These are phyloP conservation scores for Cyrtorhinus lividipennis DNA, from an alignment of 1,140 invertebrate genomes.

Conservation along the genomic window DNA sequence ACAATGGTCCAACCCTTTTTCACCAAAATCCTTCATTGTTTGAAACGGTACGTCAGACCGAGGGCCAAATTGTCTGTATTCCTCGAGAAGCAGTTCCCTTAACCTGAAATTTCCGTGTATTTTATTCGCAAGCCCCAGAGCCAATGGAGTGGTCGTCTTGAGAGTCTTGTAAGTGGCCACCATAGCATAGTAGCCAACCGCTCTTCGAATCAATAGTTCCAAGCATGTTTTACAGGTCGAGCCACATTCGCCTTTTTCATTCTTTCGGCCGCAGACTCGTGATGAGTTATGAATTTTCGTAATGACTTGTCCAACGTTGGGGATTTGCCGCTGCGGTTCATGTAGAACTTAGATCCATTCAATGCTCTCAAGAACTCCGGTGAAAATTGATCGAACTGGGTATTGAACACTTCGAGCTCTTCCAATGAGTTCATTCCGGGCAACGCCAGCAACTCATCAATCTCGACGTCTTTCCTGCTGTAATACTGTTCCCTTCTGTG, in stretches of 20 bases:
- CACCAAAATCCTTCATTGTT: neutral
- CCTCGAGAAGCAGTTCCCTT: neutral
- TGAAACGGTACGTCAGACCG: neutral
- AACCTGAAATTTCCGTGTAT: neutral
- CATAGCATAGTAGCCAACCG: neutral
- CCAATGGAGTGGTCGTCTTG: neutral
- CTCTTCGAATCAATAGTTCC: neutral
- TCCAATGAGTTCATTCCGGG: neutral
- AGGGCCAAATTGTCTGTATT: neutral
- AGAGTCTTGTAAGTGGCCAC: neutral
- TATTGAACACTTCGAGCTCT: constrained; percentile 1
- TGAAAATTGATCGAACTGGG: neutral
- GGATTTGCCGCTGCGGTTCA: neutral
- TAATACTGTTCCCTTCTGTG: neutral
- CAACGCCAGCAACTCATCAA: neutral
- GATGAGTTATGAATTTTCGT: neutral
- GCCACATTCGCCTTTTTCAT: neutral
- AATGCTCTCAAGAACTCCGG: neutral
- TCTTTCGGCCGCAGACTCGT: neutral
- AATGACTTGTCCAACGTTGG: neutral
- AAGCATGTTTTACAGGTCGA: neutral
- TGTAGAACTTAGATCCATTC: neutral
- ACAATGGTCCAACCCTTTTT: neutral
- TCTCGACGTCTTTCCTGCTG: neutral
- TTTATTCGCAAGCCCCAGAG: neutral